Base-by-base conservation (phyloP, 2,113 vertebrate species). In the Raja brachyura region DNA sequence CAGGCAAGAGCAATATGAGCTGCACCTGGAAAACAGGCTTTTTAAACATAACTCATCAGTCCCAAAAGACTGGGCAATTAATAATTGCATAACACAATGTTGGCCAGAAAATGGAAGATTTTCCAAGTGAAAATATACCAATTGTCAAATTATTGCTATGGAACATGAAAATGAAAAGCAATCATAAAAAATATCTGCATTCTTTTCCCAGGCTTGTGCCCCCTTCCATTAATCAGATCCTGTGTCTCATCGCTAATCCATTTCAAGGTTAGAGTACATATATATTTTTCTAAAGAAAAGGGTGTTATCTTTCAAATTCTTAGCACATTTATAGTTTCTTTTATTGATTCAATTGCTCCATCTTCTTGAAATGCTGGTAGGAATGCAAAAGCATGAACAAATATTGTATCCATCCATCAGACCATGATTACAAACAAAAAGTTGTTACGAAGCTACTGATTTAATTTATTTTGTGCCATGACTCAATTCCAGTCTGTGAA, bases 1-100 rank as follows among this genome's bases (percentile, higher is more conserved):
- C 88, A 92, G 66, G 20, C 88, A 48, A 33, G 88, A 48, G 63
- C 63, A 92, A 48, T 92, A 54, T 73, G 20, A 48, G 83, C 90
- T 48, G 90, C 68, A 39, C 33, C 20, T 70, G 18, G 68, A 92
- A 79, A 54, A 70, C 9, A 28, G 66, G 33, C 66, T 74, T 92
- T 54, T 5, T 74, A 25, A 48, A 73, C 88, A 68, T 18, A 48
- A 73, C 70, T 92, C n/a, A 13, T 63, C 56, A 85, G 25, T 20
- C 56, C 56, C 48, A 9, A 61, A 85, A 31, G 61, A 28, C n/a
- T 54, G 66, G 66, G 18, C 11, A 70, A 4, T 70, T 92, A 13
- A 90, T 10, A 90, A 54, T 22, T 92, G 33, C 39, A 33, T 33
- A 18, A 16, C 63, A 31, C 68, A 70, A 25, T 73, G 39, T 92